These are phyloP conservation scores for Boleophthalmus pectinirostris DNA, from an alignment of 2,113 vertebrate genomes.

Conservation along the genomic window DNA sequence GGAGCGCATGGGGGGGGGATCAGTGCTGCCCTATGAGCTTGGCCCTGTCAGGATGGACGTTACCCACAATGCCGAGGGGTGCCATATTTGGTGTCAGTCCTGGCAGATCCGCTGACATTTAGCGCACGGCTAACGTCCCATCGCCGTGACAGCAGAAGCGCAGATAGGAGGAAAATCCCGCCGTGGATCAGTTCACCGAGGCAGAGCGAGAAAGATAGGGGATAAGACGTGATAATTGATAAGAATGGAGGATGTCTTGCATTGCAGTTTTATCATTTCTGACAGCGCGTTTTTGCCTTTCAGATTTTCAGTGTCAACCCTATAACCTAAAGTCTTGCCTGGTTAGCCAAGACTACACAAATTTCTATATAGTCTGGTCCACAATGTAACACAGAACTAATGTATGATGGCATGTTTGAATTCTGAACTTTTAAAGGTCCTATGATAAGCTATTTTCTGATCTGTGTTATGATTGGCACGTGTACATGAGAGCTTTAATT, in stretches of 20 bases:
- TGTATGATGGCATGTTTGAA: no score
- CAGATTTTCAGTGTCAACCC: neutral
- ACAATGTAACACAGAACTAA: no score
- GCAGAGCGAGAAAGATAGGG: slow-evolving; percentile 6
- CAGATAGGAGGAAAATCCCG: slow-evolving; percentile 42
- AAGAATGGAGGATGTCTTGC: neutral
- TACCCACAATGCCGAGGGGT: neutral
- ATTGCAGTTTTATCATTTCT: neutral
- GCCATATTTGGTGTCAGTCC: slow-evolving; percentile 45
- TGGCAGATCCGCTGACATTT: slow-evolving; percentile 67
- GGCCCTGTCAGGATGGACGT: slow-evolving; percentile 38
- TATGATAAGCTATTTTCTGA: no score
- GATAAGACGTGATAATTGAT: slow-evolving; percentile 1
- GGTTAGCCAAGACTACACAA: neutral
- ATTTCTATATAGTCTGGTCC: neutral
- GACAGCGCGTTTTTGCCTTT: neutral
- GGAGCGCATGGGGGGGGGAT: neutral
- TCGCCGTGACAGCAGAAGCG: slow-evolving; percentile 55
- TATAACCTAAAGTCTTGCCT: neutral
- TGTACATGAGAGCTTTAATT: no score
- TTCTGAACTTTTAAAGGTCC: no score
- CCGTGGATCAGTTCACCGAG: slow-evolving; percentile 42
- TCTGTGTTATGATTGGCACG: no score
- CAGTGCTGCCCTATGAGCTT: slow-evolving; percentile 29
- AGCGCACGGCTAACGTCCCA: slow-evolving; percentile 32